These are phyloP conservation scores for Calliphora vomitoria DNA, from an alignment of 2,888 invertebrate species.

Conservation along the genomic window DNA sequence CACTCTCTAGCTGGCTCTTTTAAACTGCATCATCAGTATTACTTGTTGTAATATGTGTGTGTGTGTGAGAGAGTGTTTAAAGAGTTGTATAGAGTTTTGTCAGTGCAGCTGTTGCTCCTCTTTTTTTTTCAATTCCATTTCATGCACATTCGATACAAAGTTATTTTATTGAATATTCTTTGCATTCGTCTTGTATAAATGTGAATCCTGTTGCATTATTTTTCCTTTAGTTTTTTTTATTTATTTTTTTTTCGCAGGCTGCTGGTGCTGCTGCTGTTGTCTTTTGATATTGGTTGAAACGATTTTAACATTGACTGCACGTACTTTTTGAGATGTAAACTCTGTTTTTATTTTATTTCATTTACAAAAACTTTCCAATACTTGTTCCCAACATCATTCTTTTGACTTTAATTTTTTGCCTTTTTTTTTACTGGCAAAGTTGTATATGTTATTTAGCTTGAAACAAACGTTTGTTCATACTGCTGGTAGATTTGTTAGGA, in stretches of 20 bases:
- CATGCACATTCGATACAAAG: conserved; percentile 67
- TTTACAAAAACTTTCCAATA: conserved; percentile 56
- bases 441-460: conserved; percentile 12
- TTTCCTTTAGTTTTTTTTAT: conserved; percentile 14
- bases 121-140: conserved; percentile 31
- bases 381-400: conserved; percentile 30
- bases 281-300: conserved; percentile 62
- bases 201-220: conserved; percentile 72
- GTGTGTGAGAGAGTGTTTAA: not conserved
- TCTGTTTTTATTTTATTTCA: conserved; percentile 69
- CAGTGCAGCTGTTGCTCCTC: conserved; percentile 64
- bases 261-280: conserved; percentile 18
- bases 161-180: conserved; percentile 73
- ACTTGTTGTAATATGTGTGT: not conserved
- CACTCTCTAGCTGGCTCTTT: not conserved
- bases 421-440: not conserved
- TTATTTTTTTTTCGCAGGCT: conserved; percentile 18
- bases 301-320: conserved; percentile 76
- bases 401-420: conserved; percentile 47
- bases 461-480: conserved; percentile 65
- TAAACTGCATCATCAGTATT: not conserved
- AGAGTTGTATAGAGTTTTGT: conserved; percentile 41
- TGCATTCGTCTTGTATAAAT: conserved; percentile 63
- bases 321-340: conserved; percentile 73
- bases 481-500: conserved; percentile 25